Evolutionary conservation across 1,140 invertebrate genomes (phyloP), one percentile per base, ranked within the genome.

Genomic region (Macrocentrus cingulum): DNA sequence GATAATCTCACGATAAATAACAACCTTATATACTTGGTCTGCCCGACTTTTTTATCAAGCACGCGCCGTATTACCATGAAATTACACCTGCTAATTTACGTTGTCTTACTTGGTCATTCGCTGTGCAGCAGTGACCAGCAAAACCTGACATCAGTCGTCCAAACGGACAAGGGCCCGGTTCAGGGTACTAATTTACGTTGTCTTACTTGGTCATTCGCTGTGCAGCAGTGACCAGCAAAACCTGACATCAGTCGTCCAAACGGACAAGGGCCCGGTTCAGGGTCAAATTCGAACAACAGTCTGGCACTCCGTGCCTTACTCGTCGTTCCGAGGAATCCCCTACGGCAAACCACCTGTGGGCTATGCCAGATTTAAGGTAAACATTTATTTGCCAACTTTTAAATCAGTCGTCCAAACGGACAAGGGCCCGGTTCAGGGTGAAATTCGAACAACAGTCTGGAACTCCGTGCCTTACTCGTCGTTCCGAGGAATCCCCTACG

Each of bases 311-410:
- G 9, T 42, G 20, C 11, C 23, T 44, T 58, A 29, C 32, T 32
- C 49, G 8, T 37, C 53, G 13, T 56, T 56, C 20, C 42, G 23
- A 20, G 53, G 53, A 20, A 56, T 56, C 5, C 23, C 16, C 23
- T 56, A 32, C 13, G 53, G 23, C 5, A 46, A 56, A 46, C 16
- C 53, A 32, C 53, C 53, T 2, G 16, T 56, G n/a, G 53, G 53
- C 29, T 34, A 29, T 25, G 4, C n/a, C 1, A 45, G 53, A 56
- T 56, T 56, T 20, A 56, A 56, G 53, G 53, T 56, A 56, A 45
- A 29, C 7, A 3, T 3, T 7, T 44, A 25, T 18, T 9, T 46
- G 5, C 13, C 2, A 2, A 5, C 2, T 13, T n/a, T n/a, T 20
- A 20, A 45, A 20, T 42, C 19, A 39, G 8, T 37, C 53, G 13